phyloP scores from a whole-genome alignment of 1,140 invertebrate species.

The Brachystomella parvula region DNA sequence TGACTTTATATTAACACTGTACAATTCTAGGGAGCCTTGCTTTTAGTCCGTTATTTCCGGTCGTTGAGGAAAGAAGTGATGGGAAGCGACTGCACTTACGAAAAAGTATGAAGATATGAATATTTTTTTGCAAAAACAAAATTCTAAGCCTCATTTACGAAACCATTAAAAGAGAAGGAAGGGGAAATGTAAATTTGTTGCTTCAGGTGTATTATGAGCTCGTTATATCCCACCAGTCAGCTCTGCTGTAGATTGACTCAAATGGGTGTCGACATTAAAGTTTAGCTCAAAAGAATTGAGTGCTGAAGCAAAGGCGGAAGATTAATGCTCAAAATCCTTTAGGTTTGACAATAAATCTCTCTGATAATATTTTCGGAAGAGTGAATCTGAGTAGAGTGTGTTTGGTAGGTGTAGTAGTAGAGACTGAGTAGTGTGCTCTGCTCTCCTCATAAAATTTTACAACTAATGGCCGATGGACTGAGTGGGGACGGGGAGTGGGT shows the following conservation, averaged over 20 bases:
- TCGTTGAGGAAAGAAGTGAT: not conserved
- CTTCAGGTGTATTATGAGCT: not conserved
- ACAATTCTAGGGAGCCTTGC: too few relatives aligned
- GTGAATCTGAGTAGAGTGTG: not conserved
- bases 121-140: not conserved
- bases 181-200: too few relatives aligned
- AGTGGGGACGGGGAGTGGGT: not conserved
- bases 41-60: not conserved
- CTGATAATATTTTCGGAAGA: not conserved
- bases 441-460: conserved; percentile 6
- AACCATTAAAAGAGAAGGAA: not conserved
- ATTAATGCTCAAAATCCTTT: not conserved
- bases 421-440: not conserved
- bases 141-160: not conserved
- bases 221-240: not conserved
- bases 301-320: not conserved
- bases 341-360: not conserved
- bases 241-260: not conserved
- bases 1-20: too few relatives aligned
- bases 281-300: not conserved
- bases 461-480: not conserved
- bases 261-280: not conserved
- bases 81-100: not conserved
- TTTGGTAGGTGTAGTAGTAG: not conserved
- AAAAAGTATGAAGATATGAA: not conserved